A percentile compares a stretch with the other conserved stretches of the same genome.
Evolutionary conservation across 2,113 vertebrate genomes (phyloP).

Genomic region (Prinia subflava): DNA sequence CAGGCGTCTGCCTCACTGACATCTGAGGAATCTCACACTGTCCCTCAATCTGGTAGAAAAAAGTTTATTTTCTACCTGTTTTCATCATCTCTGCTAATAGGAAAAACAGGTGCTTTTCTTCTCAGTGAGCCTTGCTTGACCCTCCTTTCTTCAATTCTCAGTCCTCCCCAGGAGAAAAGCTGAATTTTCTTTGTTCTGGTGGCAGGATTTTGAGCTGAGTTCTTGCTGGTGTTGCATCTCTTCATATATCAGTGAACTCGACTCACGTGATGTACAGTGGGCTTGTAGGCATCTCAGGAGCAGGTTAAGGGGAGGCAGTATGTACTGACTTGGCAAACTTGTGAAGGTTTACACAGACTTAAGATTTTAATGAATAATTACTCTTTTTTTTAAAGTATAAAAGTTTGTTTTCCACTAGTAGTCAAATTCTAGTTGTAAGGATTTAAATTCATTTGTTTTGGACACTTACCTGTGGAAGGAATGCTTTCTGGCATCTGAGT

Average conservation of each 20-base stretch:
- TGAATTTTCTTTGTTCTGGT: neutral
- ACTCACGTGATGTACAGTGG: neutral
- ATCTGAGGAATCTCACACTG: neutral
- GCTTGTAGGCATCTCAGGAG: neutral
- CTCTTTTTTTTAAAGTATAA: neutral
- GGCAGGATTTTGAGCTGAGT: neutral
- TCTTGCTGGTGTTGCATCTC: neutral
- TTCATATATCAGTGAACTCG: rapidly evolving
- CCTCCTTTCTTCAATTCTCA: neutral
- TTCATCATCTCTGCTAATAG: neutral
- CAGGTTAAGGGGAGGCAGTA: neutral
- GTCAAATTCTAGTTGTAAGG: neutral
- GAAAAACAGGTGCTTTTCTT: neutral
- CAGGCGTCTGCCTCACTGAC: neutral
- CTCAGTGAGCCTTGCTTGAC: neutral
- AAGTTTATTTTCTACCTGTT: neutral
- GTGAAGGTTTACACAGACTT: neutral
- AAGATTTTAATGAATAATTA: neutral
- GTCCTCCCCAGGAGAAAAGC: neutral
- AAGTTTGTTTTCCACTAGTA: neutral
- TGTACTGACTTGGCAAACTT: neutral
- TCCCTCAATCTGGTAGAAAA: neutral
- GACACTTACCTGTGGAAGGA: neutral
- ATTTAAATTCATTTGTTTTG: neutral
- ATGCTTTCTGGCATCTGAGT: neutral